Conservation (phyloP, 1,140 invertebrate species). For the Drosophila sp. region DNA sequence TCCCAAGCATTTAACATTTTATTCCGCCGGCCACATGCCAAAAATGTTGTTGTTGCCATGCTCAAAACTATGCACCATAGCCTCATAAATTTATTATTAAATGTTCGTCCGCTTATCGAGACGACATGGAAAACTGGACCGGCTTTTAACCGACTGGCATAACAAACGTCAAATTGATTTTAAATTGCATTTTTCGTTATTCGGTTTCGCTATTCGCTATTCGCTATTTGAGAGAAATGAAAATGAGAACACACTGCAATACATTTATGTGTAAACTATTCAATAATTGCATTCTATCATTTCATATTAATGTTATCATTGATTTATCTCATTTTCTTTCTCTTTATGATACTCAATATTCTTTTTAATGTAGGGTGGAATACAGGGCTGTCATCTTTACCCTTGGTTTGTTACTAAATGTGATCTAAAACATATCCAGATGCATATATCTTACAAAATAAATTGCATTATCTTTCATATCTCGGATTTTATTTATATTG, state of each 20-base stretch:
- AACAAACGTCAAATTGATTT: constrained; percentile 74
- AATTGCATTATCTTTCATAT: no score
- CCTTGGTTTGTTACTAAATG: no score
- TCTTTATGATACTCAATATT: no score
- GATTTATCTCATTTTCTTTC: no score
- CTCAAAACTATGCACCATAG: constrained; percentile 69
- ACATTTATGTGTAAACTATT: no score
- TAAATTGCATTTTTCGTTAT: constrained; percentile 66
- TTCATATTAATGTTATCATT: no score
- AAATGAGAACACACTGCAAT: constrained; percentile 6
- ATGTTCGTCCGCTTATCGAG: constrained; percentile 63
- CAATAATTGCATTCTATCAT: no score
- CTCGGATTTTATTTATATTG: no score
- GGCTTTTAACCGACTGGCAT: constrained; percentile 33
- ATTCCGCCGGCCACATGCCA: constrained; percentile 51
- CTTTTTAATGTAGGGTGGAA: no score
- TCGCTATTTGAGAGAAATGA: constrained; percentile 11
- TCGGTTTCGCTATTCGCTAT: constrained; percentile 23
- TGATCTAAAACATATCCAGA: no score
- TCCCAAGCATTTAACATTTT: constrained; percentile 70
- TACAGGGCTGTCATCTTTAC: no score
- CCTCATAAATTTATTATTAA: constrained; percentile 71
- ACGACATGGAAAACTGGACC: constrained; percentile 57
- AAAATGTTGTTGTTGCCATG: constrained; percentile 58
- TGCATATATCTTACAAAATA: no score